Base-by-base conservation (phyloP, 2,113 vertebrate species). In the Phalacrocorax carbo region DNA sequence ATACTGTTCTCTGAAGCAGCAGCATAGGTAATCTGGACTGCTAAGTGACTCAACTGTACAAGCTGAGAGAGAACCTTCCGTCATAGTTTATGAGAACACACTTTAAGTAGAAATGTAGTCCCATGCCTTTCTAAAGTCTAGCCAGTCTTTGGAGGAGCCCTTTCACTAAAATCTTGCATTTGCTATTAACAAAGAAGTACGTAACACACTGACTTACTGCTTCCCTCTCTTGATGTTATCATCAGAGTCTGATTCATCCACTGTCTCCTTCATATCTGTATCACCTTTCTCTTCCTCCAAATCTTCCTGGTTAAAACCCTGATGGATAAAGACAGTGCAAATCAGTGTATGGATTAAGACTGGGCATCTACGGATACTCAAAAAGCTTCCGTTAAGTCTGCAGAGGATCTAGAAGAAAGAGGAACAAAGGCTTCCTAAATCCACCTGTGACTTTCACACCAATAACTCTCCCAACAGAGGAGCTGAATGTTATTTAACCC, bases 251-350 rank as follows among this genome's bases (percentile, higher is more conserved):
- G 99, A 99, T 71, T 99, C 99, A 70, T 98, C 98, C 52, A 94
- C 94, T 58, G 81, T 68, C 94, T 98, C 98, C 85, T 97, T 97
- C 82, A 97, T 86, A 36, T 98, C 98, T 14, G 85, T 57, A 97
- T 98, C 98, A 83, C 97, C 96, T 79, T 98, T 99, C 57, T 99
- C 99, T 18, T 98, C 98, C 76, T 99, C 99, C 95, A 99, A 96
- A 94, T 99, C 99, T 96, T 99, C 99, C 96, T 99, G 99, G 96
- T 99, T 99, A 98, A 99, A 99, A 36, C 99, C 99, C 99, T 99
- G 95, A 70, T 55, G 19, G 23, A 85, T 62, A 89, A 90, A 97
- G 62, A 72, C 12, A 97, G 49, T 22, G 30, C 54, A 91, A 60
- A 58, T 97, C 64, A 96, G 65, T 14, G 14, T 8, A 81, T 2